These are phyloP conservation scores for Anisognathus igniventris DNA, from an alignment of 2,797 vertebrate genomes.

Conservation along the genomic window DNA sequence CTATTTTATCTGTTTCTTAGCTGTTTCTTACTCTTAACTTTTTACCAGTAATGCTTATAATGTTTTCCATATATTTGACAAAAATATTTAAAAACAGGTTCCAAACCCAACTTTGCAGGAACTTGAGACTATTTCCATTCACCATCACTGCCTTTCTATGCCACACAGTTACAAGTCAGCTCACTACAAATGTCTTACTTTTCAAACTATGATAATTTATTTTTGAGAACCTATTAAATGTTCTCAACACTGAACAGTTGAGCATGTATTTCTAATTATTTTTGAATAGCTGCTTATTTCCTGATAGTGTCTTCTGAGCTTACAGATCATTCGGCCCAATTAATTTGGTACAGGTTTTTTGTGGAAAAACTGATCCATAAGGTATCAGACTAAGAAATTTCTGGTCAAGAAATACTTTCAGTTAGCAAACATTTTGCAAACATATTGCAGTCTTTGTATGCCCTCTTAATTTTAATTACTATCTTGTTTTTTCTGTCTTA, in stretches of 20 bases:
- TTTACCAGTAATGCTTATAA: not conserved
- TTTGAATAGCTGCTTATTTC: not conserved
- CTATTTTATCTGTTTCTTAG: not conserved
- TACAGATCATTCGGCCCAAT: not conserved
- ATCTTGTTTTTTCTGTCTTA: not conserved
- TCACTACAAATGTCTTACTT: not conserved
- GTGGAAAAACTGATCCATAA: not conserved
- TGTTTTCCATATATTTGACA: not conserved
- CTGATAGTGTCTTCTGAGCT: not conserved
- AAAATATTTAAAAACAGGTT: not conserved
- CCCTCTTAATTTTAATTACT: not conserved
- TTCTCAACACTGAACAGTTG: rapidly evolving
- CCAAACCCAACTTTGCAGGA: not conserved
- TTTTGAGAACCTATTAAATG: not conserved
- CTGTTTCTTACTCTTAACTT: not conserved
- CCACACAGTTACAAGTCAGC: not conserved
- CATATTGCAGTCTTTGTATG: not conserved
- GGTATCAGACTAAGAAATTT: not conserved
- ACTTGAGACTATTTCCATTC: not conserved
- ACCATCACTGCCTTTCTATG: not conserved
- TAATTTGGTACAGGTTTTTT: not conserved
- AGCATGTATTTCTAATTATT: not conserved
- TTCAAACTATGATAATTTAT: not conserved
- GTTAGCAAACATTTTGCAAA: not conserved
- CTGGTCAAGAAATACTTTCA: not conserved